These are phyloP conservation scores for Laupala kohalensis DNA, from an alignment of 1,140 invertebrate genomes.

Conservation along the genomic window DNA sequence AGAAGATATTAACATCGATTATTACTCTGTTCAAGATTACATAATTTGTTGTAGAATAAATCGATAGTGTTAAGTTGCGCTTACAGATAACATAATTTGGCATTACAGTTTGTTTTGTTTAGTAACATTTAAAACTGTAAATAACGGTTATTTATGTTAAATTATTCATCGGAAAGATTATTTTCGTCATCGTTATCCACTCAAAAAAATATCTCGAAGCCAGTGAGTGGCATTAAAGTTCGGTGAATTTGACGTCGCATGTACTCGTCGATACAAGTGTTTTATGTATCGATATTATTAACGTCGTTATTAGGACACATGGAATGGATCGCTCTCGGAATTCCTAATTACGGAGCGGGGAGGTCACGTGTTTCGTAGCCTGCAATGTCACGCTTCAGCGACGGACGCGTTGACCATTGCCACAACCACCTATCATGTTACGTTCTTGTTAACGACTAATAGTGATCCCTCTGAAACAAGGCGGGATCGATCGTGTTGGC, in stretches of 20 bases:
- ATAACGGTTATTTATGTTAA: too few relatives aligned
- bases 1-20: too few relatives aligned
- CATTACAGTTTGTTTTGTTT: too few relatives aligned
- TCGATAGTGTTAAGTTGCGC: too few relatives aligned
- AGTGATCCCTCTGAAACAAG: neutral
- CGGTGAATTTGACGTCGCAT: neutral
- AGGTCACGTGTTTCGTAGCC: neutral
- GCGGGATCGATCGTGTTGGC: neutral
- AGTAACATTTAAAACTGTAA: too few relatives aligned
- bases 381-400: neutral
- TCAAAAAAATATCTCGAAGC: too few relatives aligned
- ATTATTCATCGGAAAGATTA: too few relatives aligned
- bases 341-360: neutral
- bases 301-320: neutral
- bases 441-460: neutral
- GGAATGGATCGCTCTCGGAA: neutral
- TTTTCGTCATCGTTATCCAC: too few relatives aligned
- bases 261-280: neutral
- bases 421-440: neutral
- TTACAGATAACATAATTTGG: too few relatives aligned
- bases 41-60: too few relatives aligned
- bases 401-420: neutral
- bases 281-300: neutral
- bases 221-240: too few relatives aligned
- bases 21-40: too few relatives aligned